A percentile compares a stretch with the other conserved stretches of the same genome.
phyloP scores from a whole-genome alignment of 2,888 invertebrate genomes.

The Tolmerus cingulatus region DNA sequence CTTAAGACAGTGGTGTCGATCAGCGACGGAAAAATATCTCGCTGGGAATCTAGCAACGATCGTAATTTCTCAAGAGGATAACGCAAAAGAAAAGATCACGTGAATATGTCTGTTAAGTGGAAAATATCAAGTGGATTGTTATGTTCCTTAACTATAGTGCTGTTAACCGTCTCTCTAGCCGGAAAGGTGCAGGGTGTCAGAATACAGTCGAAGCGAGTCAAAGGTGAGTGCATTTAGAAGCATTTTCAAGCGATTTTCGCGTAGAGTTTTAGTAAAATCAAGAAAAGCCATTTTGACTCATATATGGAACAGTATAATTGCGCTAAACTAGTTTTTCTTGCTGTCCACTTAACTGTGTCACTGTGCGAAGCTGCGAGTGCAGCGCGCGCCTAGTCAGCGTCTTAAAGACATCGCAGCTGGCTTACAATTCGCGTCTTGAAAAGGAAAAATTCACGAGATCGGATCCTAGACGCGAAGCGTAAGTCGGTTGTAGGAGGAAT shows the following conservation, averaged over 20 bases:
- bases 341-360: slow-evolving; percentile 16
- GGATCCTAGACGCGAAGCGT: slow-evolving; percentile 15
- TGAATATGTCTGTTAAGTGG: slow-evolving; percentile 58
- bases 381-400: not conserved
- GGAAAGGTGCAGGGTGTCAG: slow-evolving; percentile 66
- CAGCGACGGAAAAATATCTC: slow-evolving; percentile 7
- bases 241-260: not conserved
- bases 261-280: not conserved
- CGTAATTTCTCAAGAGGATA: slow-evolving; percentile 12
- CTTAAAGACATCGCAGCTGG: not conserved
- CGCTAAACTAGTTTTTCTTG: slow-evolving; percentile 38
- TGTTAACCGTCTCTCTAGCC: slow-evolving; percentile 53
- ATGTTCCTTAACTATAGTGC: slow-evolving; percentile 53
- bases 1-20: not conserved
- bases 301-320: not conserved
- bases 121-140: slow-evolving; percentile 55
- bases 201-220: slow-evolving; percentile 67
- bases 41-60: not conserved
- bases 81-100: slow-evolving; percentile 12
- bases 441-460: not conserved
- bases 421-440: not conserved
- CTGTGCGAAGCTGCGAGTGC: slow-evolving; percentile 26
- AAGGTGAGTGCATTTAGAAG: slow-evolving; percentile 63
- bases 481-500: slow-evolving; percentile 38
- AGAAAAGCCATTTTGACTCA: not conserved